Evolutionary conservation across 2,113 vertebrate species (phyloP).

Genomic region (Egretta garzetta): DNA sequence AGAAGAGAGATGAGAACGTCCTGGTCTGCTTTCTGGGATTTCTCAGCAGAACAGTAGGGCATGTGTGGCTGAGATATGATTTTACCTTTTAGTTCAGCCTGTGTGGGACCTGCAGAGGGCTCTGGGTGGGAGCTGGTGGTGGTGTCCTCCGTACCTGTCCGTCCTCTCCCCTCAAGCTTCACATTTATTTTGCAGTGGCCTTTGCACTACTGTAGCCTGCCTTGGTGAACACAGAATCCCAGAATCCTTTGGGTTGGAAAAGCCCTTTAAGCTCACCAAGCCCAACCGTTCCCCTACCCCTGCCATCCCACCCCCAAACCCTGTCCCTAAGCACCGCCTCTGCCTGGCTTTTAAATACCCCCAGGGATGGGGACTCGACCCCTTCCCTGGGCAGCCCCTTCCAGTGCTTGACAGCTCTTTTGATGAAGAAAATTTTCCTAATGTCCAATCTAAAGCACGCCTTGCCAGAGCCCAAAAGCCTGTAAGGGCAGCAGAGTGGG

Average conservation of each 20-base stretch:
- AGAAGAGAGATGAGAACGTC: not conserved
- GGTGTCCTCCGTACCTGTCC: not conserved
- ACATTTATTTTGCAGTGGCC: not conserved
- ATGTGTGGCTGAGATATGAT: rapidly evolving
- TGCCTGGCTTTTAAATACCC: too few species aligned
- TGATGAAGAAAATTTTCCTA: too few species aligned
- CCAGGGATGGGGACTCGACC: too few species aligned
- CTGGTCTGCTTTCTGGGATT: not conserved
- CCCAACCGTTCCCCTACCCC: too few species aligned
- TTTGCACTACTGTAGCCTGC: not conserved
- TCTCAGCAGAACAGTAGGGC: not conserved
- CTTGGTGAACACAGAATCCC: not conserved
- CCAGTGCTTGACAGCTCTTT: too few species aligned
- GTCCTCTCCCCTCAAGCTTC: not conserved
- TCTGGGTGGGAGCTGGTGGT: not conserved
- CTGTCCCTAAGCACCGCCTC: too few species aligned
- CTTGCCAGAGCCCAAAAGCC: not conserved
- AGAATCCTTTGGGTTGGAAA: too few species aligned
- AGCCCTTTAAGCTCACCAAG: too few species aligned
- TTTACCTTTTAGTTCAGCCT: not conserved
- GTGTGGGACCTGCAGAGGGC: not conserved
- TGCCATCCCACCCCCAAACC: too few species aligned
- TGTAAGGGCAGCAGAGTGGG: not conserved
- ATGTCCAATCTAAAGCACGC: not conserved
- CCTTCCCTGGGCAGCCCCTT: too few species aligned